These are phyloP conservation scores for Pristiophorus japonicus DNA, from an alignment of 2,113 vertebrate species.

Conservation along the genomic window DNA sequence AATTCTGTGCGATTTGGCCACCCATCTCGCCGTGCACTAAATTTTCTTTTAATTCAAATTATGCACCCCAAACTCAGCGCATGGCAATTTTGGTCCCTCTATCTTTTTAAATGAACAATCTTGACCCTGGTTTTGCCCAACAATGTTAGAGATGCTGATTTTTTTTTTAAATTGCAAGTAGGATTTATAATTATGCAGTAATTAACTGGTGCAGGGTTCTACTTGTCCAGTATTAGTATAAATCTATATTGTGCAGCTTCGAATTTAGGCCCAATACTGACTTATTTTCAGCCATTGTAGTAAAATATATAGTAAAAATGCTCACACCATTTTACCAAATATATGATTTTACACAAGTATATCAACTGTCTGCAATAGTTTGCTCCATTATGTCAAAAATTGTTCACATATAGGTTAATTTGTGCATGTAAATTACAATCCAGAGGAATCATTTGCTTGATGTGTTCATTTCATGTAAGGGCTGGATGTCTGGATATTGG, in stretches of 20 bases:
- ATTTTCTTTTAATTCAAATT: too few species aligned
- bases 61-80: too few species aligned
- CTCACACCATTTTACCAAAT: not conserved
- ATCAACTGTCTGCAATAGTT: not conserved
- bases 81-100: too few species aligned
- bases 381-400: not conserved
- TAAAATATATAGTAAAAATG: not conserved
- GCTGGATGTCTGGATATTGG: not conserved
- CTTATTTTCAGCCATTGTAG: too few species aligned
- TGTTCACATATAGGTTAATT: not conserved
- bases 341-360: not conserved
- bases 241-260: not conserved
- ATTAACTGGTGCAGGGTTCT: not conserved
- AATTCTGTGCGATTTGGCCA: too few species aligned
- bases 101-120: not conserved
- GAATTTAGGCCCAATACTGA: not conserved
- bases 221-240: not conserved
- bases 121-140: not conserved
- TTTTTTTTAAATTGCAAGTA: not conserved
- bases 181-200: not conserved
- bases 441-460: not conserved
- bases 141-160: not conserved
- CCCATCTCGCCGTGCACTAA: too few species aligned
- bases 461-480: not conserved
- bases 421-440: not conserved